Conservation (phyloP, 2,113 vertebrate genomes). For the Nasalis larvatus region DNA sequence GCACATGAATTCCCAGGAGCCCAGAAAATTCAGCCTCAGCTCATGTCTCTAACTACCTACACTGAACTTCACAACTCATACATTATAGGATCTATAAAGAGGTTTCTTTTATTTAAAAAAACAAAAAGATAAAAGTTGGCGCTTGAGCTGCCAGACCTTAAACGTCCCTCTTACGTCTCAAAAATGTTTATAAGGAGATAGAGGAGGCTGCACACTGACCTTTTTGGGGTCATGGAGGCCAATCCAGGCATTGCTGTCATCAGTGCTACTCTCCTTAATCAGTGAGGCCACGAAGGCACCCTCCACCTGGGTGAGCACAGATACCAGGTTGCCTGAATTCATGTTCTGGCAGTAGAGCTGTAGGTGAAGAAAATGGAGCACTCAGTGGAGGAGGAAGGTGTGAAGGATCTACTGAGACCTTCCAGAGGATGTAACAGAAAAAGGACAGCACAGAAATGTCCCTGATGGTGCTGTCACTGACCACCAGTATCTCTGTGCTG, state of each 20-base stretch:
- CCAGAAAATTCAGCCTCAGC: neutral
- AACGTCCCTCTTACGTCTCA: neutral
- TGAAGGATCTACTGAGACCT: neutral
- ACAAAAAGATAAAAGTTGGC: neutral
- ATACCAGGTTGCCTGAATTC: neutral
- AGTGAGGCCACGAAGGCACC: neutral
- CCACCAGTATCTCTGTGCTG: rapidly evolving
- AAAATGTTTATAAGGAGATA: neutral
- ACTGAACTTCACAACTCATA: neutral
- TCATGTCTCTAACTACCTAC: neutral
- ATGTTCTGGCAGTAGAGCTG: neutral
- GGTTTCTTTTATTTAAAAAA: neutral
- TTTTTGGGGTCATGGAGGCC: neutral
- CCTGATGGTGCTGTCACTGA: neutral
- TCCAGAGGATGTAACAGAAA: neutral
- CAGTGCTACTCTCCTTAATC: neutral
- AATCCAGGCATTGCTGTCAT: neutral
- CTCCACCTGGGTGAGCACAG: neutral
- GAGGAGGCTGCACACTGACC: neutral
- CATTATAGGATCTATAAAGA: neutral
- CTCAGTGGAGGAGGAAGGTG: neutral
- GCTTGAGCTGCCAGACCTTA: neutral
- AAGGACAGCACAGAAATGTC: neutral
- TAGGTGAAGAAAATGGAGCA: neutral
- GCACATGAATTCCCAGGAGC: neutral